Conservation (phyloP, 2,113 vertebrate genomes). For the Oryzias melastigma region DNA sequence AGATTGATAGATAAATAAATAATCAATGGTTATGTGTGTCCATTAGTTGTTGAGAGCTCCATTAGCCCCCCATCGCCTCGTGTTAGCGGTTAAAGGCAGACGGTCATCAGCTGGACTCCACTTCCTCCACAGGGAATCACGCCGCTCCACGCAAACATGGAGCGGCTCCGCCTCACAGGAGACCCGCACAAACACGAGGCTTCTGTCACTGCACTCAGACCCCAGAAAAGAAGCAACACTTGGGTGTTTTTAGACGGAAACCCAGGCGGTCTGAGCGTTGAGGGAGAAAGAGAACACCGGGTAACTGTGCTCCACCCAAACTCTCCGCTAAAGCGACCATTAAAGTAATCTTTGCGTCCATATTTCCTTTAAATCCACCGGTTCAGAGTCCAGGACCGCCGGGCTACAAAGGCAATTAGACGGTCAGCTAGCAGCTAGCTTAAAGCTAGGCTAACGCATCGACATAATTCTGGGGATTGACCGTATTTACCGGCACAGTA, state of each 20-base stretch:
- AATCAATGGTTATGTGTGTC: slow-evolving; percentile 75
- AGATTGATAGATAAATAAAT: slow-evolving; percentile 77
- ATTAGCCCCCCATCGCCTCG: slow-evolving; percentile 71
- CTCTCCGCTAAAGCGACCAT: no score
- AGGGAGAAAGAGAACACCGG: not conserved
- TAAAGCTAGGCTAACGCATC: slow-evolving; percentile 24
- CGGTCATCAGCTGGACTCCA: slow-evolving; percentile 76
- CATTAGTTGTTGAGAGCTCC: slow-evolving; percentile 79
- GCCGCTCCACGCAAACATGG: slow-evolving; percentile 38
- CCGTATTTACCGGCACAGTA: not conserved
- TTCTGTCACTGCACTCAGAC: no score
- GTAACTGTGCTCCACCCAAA: not conserved
- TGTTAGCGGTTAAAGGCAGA: slow-evolving; percentile 77
- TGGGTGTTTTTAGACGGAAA: no score
- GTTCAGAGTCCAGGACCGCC: slow-evolving; percentile 3
- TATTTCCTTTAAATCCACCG: not conserved
- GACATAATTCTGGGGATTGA: not conserved
- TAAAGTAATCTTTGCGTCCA: rapidly evolving
- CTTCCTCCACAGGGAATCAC: slow-evolving; percentile 74
- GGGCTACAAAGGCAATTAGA: slow-evolving; percentile 69
- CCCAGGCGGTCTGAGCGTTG: no score
- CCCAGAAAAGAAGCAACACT: no score
- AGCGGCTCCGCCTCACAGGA: not conserved
- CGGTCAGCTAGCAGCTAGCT: slow-evolving; percentile 51
- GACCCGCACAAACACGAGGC: not conserved